Percentiles rank a stretch among this genome's conserved stretches.
phyloP scores from a whole-genome alignment of 2,888 invertebrate species.

The Platynereis dumerilii region DNA sequence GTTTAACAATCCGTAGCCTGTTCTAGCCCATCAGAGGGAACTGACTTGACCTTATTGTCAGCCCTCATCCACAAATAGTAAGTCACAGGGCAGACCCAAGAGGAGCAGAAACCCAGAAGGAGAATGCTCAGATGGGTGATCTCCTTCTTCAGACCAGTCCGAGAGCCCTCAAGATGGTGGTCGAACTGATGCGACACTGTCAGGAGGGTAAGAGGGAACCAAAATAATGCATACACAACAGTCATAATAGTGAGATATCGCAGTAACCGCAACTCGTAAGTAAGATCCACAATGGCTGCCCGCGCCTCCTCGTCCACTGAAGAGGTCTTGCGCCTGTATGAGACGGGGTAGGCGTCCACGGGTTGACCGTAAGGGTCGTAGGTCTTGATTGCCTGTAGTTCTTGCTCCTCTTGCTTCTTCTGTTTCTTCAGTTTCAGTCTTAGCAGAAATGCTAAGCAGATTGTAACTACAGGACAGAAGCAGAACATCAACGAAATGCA shows the following conservation, averaged over 20 bases:
- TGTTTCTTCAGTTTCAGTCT: neutral
- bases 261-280: neutral
- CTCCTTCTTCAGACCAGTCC: neutral
- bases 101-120: neutral
- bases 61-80: neutral
- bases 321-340: neutral
- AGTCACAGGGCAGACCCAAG: neutral
- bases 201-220: neutral
- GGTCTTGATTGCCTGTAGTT: neutral
- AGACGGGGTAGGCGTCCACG: neutral
- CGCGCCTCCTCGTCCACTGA: neutral
- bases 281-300: neutral
- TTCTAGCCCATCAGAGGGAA: too few relatives aligned
- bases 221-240: neutral
- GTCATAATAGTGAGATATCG: neutral
- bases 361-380: neutral
- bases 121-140: neutral
- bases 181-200: slow-evolving; percentile 1
- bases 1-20: too few relatives aligned
- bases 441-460: neutral
- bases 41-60: too few relatives aligned
- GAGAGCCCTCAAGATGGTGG: neutral
- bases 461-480: slow-evolving; percentile 3
- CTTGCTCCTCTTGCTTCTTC: neutral
- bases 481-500: neutral